phyloP scores from a whole-genome alignment of 2,888 invertebrate species.

The Sphaeridia pumilis region DNA sequence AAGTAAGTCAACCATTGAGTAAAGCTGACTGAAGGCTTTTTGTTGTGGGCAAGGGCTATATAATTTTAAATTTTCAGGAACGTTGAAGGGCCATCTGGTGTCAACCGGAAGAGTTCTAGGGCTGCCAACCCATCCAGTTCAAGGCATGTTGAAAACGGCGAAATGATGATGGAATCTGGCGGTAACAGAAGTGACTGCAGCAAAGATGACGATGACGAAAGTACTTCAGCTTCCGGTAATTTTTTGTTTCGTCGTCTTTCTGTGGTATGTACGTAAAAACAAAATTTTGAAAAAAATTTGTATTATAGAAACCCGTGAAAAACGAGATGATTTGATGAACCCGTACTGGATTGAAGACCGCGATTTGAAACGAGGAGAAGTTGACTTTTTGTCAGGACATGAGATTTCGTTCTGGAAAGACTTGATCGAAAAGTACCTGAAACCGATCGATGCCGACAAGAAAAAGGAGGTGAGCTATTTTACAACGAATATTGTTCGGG shows the following conservation, averaged over 20 bases:
- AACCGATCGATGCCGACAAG: constrained; percentile 84
- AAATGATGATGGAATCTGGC: neutral
- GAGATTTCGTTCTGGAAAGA: constrained; percentile 91
- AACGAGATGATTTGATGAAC: constrained; percentile 74
- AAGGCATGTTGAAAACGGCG: constrained; percentile 50
- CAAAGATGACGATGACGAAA: constrained; percentile 46
- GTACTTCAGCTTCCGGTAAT: constrained; percentile 27
- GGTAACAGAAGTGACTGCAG: constrained; percentile 46
- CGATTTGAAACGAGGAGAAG: constrained; percentile 76
- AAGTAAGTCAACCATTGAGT: constrained; percentile 47
- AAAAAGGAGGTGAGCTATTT: constrained; percentile 62
- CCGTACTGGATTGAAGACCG: constrained; percentile 92
- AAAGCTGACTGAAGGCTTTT: too few relatives aligned
- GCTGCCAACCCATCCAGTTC: constrained; percentile 46
- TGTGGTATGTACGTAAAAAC: too few relatives aligned
- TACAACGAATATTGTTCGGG: neutral
- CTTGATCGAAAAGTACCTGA: constrained; percentile 83
- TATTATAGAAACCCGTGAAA: constrained; percentile 43
- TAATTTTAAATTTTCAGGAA: constrained; percentile 43
- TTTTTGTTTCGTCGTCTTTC: too few relatives aligned
- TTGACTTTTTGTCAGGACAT: constrained; percentile 69
- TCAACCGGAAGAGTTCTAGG: constrained; percentile 51
- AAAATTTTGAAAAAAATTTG: too few relatives aligned
- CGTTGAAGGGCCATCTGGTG: constrained; percentile 60
- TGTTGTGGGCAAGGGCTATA: too few relatives aligned